phyloP scores from a whole-genome alignment of 2,797 vertebrate species.

The Gymnothorax reevesii region DNA sequence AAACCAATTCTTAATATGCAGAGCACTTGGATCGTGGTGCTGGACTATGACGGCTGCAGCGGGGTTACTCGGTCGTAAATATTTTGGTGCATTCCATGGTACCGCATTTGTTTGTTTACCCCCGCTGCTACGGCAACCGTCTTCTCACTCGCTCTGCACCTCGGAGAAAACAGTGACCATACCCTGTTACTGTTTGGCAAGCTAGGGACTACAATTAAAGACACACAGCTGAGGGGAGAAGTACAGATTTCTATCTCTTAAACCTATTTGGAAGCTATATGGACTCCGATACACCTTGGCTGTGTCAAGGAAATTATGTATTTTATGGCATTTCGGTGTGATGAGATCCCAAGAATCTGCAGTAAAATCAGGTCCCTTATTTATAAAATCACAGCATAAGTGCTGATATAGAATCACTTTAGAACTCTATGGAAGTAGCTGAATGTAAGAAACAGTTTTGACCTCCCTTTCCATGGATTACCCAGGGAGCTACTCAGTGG shows the following conservation, averaged over 20 bases:
- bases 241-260: slow-evolving; percentile 63
- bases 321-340: not conserved
- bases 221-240: slow-evolving; percentile 64
- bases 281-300: not conserved
- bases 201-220: slow-evolving; percentile 68
- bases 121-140: slow-evolving; percentile 78
- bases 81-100: slow-evolving; percentile 87
- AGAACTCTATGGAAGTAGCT: no score
- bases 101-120: slow-evolving; percentile 89
- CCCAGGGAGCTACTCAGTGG: no score
- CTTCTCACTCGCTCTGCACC: slow-evolving; percentile 66
- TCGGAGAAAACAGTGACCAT: slow-evolving; percentile 68
- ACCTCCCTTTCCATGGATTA: no score
- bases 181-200: slow-evolving; percentile 68
- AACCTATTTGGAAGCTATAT: slow-evolving; percentile 41
- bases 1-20: slow-evolving; percentile 55
- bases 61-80: slow-evolving; percentile 81
- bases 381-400: not conserved
- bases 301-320: not conserved
- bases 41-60: slow-evolving; percentile 73
- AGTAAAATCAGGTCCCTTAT: not conserved
- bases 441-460: no score
- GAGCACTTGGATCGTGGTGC: slow-evolving; percentile 62
- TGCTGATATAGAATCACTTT: not conserved
- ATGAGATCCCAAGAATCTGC: not conserved